These are phyloP conservation scores for Elysia chlorotica DNA, from an alignment of 1,140 invertebrate species.

Conservation along the genomic window DNA sequence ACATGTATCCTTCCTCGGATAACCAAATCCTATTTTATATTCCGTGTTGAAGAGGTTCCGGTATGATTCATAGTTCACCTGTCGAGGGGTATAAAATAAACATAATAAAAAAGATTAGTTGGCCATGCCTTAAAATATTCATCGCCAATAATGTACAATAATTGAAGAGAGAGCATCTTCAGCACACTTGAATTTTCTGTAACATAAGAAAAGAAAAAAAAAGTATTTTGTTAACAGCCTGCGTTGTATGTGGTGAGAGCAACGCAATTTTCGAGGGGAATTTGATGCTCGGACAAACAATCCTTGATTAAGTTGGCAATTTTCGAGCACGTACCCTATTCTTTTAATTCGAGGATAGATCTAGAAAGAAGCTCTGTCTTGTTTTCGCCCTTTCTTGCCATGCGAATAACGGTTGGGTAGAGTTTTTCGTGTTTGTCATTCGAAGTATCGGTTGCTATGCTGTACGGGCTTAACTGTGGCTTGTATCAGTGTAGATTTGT, in stretches of 20 bases:
- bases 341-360: not conserved
- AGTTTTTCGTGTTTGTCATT: not conserved
- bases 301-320: conserved; percentile 31
- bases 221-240: no score
- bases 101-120: no score
- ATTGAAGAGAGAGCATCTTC: no score
- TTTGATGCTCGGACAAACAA: conserved; percentile 17
- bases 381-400: not conserved
- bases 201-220: no score
- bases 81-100: no score
- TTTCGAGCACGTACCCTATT: conserved; percentile 21
- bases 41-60: no score
- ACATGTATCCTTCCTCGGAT: no score
- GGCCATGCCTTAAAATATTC: no score
- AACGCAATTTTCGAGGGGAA: conserved; percentile 34
- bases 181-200: no score
- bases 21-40: no score
- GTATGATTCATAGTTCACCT: no score
- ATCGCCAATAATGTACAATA: no score
- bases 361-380: not conserved
- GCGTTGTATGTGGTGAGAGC: conserved; percentile 38
- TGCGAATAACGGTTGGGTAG: not conserved
- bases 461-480: not conserved
- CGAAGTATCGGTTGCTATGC: not conserved
- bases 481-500: not conserved